Base-by-base conservation (phyloP, 2,888 invertebrate species). In the Muschampia plurimacula region DNA sequence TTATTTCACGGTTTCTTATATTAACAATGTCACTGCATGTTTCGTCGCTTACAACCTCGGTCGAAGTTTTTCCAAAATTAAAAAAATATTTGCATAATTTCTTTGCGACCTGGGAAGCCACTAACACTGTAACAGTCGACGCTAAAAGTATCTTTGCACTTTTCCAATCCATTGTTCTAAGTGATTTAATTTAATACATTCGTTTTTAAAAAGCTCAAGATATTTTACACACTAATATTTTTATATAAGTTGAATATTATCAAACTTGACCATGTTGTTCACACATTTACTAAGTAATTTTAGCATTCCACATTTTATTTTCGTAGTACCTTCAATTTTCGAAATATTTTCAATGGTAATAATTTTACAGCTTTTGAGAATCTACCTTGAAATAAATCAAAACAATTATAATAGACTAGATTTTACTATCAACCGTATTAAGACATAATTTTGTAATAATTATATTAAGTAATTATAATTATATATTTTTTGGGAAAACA, bases 121-220 rank as follows among this genome's bases (percentile, higher is more conserved):
- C 86, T 64, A 91, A 82, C 41, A 89, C 82, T n/a, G 93, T 89
- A 72, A 89, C 93, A 72, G 93, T 91, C 66, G 94, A 90, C 46
- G 90, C 91, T 77, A 94, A 80, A 74, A 93, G 77, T 78, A 93
- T 82, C 77, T 89, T 92, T 74, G 87, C 87, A 85, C 88, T 90
- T 84, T 86, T 93, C 93, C 93, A 94, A 85, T 91, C 85, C 94
- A 94, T 94, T 70, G 3, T 55, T 55, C n/a, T 6, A n/a, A n/a
- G 77, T 86, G 76, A 74, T 12, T 36, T 72, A 62, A 5, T 72
- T 74, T 64, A 64, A 55, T 59, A 59, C 66, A 75, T 78, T 76
- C 76, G 73, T 74, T 79, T 76, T 77, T 78, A 82, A 81, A 78
- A 67, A 78, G 55, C 66, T 74, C 67, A 76, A 75, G 75, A n/a